Base-by-base conservation (phyloP, 2,113 vertebrate genomes). In the Rattus norvegicus region DNA sequence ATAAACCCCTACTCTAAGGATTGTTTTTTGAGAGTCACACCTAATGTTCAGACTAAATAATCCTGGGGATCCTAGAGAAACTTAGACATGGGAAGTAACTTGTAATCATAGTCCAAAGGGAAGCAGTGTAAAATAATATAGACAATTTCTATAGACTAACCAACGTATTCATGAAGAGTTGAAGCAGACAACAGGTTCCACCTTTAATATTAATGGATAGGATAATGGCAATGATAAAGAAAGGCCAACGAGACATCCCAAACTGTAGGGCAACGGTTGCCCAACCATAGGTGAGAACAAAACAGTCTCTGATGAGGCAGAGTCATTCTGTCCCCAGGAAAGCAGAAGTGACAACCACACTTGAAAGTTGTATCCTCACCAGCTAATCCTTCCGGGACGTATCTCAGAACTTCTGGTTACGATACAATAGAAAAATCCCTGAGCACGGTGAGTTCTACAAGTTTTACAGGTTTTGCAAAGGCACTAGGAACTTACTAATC, bases 401-500 rank as follows among this genome's bases (percentile, higher is more conserved):
- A 54, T 61, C 39, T 65, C 67, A 13, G 65, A 61, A 17, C 26
- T 86, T 79, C 30, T 56, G 28, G 33, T 70, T 56, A 91, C 22
- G n/a, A 59, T 17, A 39, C 24, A 90, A 13, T 9, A 54, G 20
- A 54, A 73, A 93, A 79, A 86, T 17, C 59, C 28, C 28, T 63
- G 17, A 43, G 33, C 54, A 65, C 11, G 79, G 0, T 75, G 11
- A 47, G 26, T 56, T 92, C 65, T 49, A 4, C 67, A 91, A 70
- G 85, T 87, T 96, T 95, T 88, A 90, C 80, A 88, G 81, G 54
- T 91, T 96, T 93, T 33, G 70, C 84, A 88, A 59, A 95, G 19
- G 39, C 36, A 69, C 65, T 49, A 43, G 61, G 11, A 92, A 92
- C 67, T 97, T 87, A 84, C 24, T 97, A 91, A 91, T 85, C 88